These are phyloP conservation scores for Rhynchomys soricoides DNA, from an alignment of 2,113 vertebrate species.

Conservation along the genomic window DNA sequence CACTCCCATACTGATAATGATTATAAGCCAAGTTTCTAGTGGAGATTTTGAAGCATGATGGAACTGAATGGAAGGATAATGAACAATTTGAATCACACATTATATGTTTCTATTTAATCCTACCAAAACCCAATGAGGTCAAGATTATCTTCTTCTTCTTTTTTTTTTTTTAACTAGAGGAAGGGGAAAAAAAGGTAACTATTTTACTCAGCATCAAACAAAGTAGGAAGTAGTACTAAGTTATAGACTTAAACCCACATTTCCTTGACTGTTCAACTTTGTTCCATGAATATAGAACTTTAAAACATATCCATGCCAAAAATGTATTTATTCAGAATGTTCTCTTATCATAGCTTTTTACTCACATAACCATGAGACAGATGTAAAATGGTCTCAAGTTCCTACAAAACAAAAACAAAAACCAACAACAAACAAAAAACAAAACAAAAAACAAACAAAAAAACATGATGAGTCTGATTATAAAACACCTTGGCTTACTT, in stretches of 20 bases:
- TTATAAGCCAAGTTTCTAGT: background rate
- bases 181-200: background rate
- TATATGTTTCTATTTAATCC: slow-evolving; percentile 6
- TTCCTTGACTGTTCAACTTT: background rate
- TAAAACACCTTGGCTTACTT: background rate
- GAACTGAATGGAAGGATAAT: background rate
- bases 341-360: background rate
- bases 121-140: background rate
- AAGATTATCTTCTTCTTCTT: background rate
- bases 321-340: slow-evolving; percentile 4
- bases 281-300: background rate
- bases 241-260: background rate
- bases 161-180: background rate
- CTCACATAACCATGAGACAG: background rate
- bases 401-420: background rate
- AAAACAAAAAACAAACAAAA: background rate
- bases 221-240: background rate
- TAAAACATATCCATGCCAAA: background rate
- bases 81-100: background rate
- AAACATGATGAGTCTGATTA: background rate
- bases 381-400: background rate
- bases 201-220: background rate
- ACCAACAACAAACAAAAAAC: background rate
- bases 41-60: background rate
- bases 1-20: background rate